A percentile compares a stretch with the other conserved stretches of the same genome.
Evolutionary conservation across 2,888 invertebrate genomes (phyloP).

Genomic region (Subacronicta megacephala): DNA sequence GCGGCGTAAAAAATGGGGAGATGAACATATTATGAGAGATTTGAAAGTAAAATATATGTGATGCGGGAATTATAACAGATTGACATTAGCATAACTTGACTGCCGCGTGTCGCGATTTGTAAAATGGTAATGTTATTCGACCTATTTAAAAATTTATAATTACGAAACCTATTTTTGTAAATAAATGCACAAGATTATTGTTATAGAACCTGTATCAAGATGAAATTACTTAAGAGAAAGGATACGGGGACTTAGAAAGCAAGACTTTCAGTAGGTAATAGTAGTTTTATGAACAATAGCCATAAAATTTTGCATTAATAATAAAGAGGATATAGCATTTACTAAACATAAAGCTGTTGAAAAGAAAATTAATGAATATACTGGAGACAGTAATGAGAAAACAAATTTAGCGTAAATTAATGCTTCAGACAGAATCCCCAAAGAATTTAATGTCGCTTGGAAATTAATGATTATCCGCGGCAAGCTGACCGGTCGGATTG

Average conservation of each 20-base stretch:
- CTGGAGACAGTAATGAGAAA: slow-evolving; percentile 48
- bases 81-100: slow-evolving; percentile 54
- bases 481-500: slow-evolving; percentile 45
- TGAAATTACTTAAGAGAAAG: neutral
- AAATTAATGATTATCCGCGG: slow-evolving; percentile 58
- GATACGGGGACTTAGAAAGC: neutral
- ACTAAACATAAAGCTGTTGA: slow-evolving; percentile 11
- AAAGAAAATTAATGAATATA: slow-evolving; percentile 49
- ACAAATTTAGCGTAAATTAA: slow-evolving; percentile 53
- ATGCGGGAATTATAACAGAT: slow-evolving; percentile 44
- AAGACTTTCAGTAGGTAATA: slow-evolving; percentile 3
- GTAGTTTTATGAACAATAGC: slow-evolving; percentile 12
- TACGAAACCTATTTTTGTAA: slow-evolving; percentile 21
- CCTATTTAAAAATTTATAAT: slow-evolving; percentile 31
- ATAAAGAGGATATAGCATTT: slow-evolving; percentile 13
- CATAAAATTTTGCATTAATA: slow-evolving; percentile 32
- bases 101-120: slow-evolving; percentile 42
- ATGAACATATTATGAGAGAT: slow-evolving; percentile 47
- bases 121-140: slow-evolving; percentile 46
- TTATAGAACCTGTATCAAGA: slow-evolving; percentile 7
- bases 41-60: slow-evolving; percentile 54
- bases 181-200: slow-evolving; percentile 19
- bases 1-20: slow-evolving; percentile 56
- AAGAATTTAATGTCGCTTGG: slow-evolving; percentile 55
- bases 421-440: slow-evolving; percentile 44